A percentile compares a stretch with the other conserved stretches of the same genome.
These are phyloP conservation scores for Lasiurus borealis DNA, from an alignment of 2,113 vertebrate genomes.

Conservation along the genomic window DNA sequence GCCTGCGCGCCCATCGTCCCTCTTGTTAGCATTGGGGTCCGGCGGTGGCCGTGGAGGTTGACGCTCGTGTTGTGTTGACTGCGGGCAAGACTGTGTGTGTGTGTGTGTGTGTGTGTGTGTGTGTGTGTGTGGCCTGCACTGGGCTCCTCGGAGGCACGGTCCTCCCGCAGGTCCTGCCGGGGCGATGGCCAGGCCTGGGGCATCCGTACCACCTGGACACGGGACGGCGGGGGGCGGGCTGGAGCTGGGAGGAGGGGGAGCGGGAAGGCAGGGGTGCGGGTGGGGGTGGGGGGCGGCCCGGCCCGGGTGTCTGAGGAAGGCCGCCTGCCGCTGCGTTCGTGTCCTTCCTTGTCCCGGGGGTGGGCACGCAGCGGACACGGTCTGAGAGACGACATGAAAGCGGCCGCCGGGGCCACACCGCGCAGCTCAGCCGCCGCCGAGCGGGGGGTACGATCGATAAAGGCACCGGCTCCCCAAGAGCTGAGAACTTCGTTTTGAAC, in stretches of 20 bases:
- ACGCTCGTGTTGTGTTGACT: fast-evolving
- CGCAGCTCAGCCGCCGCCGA: slow-evolving; percentile 23
- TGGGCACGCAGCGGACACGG: too few relatives aligned
- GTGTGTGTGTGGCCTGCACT: fast-evolving
- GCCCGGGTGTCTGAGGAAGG: too few relatives aligned
- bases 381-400: too few relatives aligned
- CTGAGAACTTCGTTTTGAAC: slow-evolving; percentile 83
- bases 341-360: too few relatives aligned
- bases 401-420: neutral
- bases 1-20: neutral
- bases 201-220: neutral
- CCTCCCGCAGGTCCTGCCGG: neutral
- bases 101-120: fast-evolving
- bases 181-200: neutral
- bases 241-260: neutral
- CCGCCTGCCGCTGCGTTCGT: too few relatives aligned
- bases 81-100: neutral
- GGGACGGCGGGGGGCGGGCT: neutral
- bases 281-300: neutral
- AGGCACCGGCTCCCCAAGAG: slow-evolving; percentile 72
- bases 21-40: neutral
- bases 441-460: slow-evolving; percentile 44
- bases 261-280: neutral
- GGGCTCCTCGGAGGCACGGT: fast-evolving
- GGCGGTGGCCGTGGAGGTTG: fast-evolving